Evolutionary conservation across 2,797 vertebrate species (phyloP), one percentile per base, ranked within the genome.

Genomic region (Chrosomus eos): DNA sequence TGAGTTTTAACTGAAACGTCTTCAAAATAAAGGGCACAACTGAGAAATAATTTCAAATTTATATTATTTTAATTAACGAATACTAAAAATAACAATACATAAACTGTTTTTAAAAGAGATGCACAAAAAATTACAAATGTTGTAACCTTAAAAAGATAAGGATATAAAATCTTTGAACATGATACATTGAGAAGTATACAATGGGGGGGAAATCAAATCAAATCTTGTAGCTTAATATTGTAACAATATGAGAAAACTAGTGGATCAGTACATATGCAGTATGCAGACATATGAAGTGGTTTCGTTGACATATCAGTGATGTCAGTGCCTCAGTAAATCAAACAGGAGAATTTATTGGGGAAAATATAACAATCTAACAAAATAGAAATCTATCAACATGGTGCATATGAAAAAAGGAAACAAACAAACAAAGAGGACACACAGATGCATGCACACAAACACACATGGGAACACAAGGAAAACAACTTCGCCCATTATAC

Each of bases 81-180:
- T 95, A 94, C 95, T 95, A 95, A 95, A 95, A 95, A 95, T 95
- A 95, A 95, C 92, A 94, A 93, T 94, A 94, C 94, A 95, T 95
- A 95, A 94, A 94, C 94, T 92, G 94, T 89, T 93, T 94, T 94
- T 95, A 93, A 94, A 95, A 94, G 94, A 95, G 93, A 93, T 84
- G 53, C 93, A 94, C 93, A 93, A 94, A 94, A 48, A 94, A 95
- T 94, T 95, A 94, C 94, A 95, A 96, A 95, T 94, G 92, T 92
- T 93, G 93, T 92, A 94, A 94, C 95, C 95, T 94, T 93, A 94
- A 95, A 95, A 95, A 95, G 95, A 93, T 94, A 94, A 94, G 92
- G 92, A 95, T 96, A 95, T 95, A 95, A 96, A 95, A 96, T 95
- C 93, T 80, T 80, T 95, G 93, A 95, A 93, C 93, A 95, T 93